Percentiles rank a stretch among this genome's conserved stretches.
Evolutionary conservation across 2,797 vertebrate species (phyloP).

Genomic region (Coccyzus lansbergi): DNA sequence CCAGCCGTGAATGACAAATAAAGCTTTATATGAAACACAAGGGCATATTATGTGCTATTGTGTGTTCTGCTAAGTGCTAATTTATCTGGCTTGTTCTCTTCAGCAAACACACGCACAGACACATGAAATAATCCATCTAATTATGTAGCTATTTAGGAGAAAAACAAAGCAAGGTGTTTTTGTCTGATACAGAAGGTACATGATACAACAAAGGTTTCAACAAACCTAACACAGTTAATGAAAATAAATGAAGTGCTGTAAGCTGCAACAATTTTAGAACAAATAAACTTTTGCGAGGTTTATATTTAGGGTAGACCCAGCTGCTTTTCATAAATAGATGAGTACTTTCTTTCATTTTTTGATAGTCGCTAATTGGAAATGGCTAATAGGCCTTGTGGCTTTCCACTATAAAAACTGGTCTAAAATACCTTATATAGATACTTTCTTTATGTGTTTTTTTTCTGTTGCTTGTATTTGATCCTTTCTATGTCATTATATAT

Average conservation of each 20-base stretch:
- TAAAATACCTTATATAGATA: constrained; percentile 77
- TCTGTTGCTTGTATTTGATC: constrained; percentile 77
- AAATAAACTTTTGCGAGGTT: constrained; percentile 81
- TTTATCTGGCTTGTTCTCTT: constrained; percentile 87
- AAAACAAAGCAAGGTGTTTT: constrained; percentile 83
- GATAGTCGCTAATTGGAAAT: constrained; percentile 78
- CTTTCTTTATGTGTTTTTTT: constrained; percentile 77
- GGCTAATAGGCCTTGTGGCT: constrained; percentile 74
- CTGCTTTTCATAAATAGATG: constrained; percentile 81
- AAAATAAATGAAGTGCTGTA: constrained; percentile 76
- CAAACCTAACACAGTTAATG: constrained; percentile 74
- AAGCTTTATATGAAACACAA: constrained; percentile 86
- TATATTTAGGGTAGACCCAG: constrained; percentile 77
- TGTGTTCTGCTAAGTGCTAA: constrained; percentile 86
- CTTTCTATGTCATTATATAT: constrained; percentile 80
- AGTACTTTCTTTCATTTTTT: constrained; percentile 78
- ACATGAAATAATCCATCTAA: constrained; percentile 84
- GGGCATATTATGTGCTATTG: constrained; percentile 85
- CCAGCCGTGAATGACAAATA: constrained; percentile 86
- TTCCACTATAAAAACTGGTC: constrained; percentile 76
- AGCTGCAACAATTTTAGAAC: constrained; percentile 77
- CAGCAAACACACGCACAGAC: constrained; percentile 81
- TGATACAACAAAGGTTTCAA: constrained; percentile 80
- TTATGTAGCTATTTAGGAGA: constrained; percentile 84
- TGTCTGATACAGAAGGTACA: constrained; percentile 77